A percentile compares a stretch with the other conserved stretches of the same genome.
phyloP scores from a whole-genome alignment of 35 echinoderm and acorn worm genomes.

The Strongylocentrotus purpuratus region DNA sequence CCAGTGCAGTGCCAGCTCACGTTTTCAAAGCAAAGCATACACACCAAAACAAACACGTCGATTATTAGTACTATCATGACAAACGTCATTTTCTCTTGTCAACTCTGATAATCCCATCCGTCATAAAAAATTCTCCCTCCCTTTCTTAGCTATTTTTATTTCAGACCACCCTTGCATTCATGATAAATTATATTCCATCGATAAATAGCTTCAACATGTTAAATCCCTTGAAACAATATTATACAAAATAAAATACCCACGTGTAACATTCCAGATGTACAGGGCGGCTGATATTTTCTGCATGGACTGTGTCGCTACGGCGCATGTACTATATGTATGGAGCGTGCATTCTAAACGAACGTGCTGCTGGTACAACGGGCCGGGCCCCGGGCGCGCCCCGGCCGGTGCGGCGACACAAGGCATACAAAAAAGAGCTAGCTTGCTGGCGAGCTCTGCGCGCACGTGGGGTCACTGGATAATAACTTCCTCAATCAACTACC shows the following conservation, averaged over 20 bases:
- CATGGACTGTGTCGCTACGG: background rate
- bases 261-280: slow-evolving; percentile 9
- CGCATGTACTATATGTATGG: background rate
- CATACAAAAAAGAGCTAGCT: background rate
- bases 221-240: background rate
- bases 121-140: background rate
- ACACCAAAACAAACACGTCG: background rate
- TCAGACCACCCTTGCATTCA: background rate
- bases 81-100: background rate
- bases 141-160: background rate
- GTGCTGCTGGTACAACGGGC: too few relatives aligned
- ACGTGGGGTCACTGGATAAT: background rate
- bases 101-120: background rate
- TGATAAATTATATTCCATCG: background rate
- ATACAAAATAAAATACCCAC: background rate
- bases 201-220: background rate
- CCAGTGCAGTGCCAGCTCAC: too few relatives aligned
- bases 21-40: background rate
- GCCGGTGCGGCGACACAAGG: background rate
- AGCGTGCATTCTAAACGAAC: too few relatives aligned
- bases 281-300: background rate
- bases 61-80: background rate
- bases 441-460: background rate
- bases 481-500: background rate
- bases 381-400: background rate